Conservation (phyloP, 2,888 invertebrate species). For the Copidosoma aretas region DNA sequence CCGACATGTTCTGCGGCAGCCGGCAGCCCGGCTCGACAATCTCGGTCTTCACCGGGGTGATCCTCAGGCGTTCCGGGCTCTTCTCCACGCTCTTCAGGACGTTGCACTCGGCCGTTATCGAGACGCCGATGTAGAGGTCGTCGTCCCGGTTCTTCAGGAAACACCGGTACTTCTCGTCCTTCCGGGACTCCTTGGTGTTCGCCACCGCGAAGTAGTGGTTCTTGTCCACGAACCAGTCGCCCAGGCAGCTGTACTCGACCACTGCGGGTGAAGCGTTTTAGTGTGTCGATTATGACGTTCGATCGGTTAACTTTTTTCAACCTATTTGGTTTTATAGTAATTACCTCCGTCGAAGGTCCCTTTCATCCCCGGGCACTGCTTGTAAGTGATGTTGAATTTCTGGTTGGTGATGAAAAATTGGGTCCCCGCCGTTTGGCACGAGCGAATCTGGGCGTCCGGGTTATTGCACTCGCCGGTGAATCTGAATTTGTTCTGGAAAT, state of each 20-base stretch:
- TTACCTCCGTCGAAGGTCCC: slow-evolving; percentile 85
- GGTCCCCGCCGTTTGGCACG: slow-evolving; percentile 95
- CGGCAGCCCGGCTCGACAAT: slow-evolving; percentile 90
- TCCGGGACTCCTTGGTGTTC: slow-evolving; percentile 93
- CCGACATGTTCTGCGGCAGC: slow-evolving; percentile 90
- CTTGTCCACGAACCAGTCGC: slow-evolving; percentile 94
- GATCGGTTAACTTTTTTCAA: background rate
- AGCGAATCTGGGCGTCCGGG: slow-evolving; percentile 86
- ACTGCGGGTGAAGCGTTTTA: too few species aligned
- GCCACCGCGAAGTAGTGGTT: slow-evolving; percentile 98
- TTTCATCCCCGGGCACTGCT: slow-evolving; percentile 87
- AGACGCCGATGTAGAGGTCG: slow-evolving; percentile 88
- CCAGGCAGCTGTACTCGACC: slow-evolving; percentile 90
- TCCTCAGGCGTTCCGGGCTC: slow-evolving; percentile 85
- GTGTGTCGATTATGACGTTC: too few species aligned
- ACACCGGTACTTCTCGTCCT: slow-evolving; percentile 93
- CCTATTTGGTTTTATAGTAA: slow-evolving; percentile 20
- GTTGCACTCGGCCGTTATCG: slow-evolving; percentile 93
- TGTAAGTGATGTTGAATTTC: slow-evolving; percentile 94
- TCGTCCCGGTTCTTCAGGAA: slow-evolving; percentile 94
- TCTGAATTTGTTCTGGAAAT: slow-evolving; percentile 77
- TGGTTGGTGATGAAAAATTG: slow-evolving; percentile 96
- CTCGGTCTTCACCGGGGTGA: slow-evolving; percentile 89
- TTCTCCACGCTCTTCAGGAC: slow-evolving; percentile 91
- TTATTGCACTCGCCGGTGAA: slow-evolving; percentile 92